Evolutionary conservation across 2,888 invertebrate genomes (phyloP), one percentile per base, ranked within the genome.

Genomic region (Siphonodentalium dalli): DNA sequence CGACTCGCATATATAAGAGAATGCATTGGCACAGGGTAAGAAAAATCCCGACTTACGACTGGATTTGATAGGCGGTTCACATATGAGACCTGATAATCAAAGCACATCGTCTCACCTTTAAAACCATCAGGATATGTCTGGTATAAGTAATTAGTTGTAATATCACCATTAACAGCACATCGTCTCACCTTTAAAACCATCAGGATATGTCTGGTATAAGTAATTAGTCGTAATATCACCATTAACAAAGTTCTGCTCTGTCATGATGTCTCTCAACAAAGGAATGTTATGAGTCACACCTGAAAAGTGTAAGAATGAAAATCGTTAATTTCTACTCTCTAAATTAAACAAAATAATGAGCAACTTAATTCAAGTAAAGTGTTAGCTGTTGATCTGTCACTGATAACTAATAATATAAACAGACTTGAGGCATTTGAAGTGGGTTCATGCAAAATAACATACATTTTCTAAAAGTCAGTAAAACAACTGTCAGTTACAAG

Each of bases 211-310:
- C 68, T 85, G 82, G 13, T 83, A 83, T 47, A 88, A 80, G 74
- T 88, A 88, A 67, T 87, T 86, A 23, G 88, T 88, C 61, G 82
- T 85, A 58, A 87, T 85, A 67, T 87, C 81, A 4, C 87, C 87
- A 15, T 69, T 62, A 0, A 84, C 82, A 79, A 87, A 88, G n/a
- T 79, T 71, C 20, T 69, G 65, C 78, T 87, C 87, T 4, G 84
- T 85, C 50, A 88, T 78, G 61, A 88, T 86, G 69, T 88, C 87
- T 51, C 88, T 69, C 37, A 88, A 77, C 37, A 88, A 77, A 6
- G 88, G 86, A 61, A 88, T 87, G 74, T 88, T 88, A 72, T 88
- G 86, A 1, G 86, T 85, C 9, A 88, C 85, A 50, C 87, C 84
- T 82, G 59, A 0, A 54, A 47, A 46, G 13, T n/a, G n/a, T 5